phyloP scores from a whole-genome alignment of 2,113 vertebrate genomes.

The Xiphorhynchus elegans region DNA sequence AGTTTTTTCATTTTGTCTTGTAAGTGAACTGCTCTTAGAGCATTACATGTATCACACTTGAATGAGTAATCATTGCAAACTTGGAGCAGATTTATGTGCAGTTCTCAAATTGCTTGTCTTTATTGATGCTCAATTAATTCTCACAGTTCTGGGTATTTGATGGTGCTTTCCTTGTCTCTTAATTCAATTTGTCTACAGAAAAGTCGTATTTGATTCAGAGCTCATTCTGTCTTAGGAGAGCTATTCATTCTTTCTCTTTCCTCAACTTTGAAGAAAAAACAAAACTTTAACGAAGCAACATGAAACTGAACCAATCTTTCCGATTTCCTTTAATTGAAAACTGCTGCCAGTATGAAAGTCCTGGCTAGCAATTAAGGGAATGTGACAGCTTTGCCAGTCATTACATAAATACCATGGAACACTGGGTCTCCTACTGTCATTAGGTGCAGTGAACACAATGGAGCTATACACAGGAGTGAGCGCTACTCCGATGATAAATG shows the following conservation, averaged over 20 bases:
- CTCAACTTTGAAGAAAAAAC: background rate
- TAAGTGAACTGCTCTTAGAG: background rate
- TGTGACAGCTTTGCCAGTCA: constrained; percentile 22
- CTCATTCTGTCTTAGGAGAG: background rate
- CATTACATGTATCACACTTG: background rate
- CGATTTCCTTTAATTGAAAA: constrained; percentile 12
- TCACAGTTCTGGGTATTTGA: background rate
- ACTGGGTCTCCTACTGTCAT: constrained; percentile 22
- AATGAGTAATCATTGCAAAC: background rate
- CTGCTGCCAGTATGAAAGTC: background rate
- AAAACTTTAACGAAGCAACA: background rate
- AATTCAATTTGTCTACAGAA: background rate
- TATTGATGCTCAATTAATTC: background rate
- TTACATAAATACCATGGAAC: constrained; percentile 13
- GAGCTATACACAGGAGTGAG: background rate
- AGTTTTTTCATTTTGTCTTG: background rate
- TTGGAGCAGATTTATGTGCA: background rate
- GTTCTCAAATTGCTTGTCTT: background rate
- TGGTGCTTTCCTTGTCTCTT: background rate
- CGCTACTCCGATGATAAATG: background rate
- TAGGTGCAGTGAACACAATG: constrained; percentile 14
- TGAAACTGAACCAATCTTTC: background rate
- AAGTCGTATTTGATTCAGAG: background rate
- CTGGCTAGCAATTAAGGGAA: constrained; percentile 20
- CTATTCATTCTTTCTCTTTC: background rate